These are phyloP conservation scores for Ophthalmolycus amberensis DNA, from an alignment of 2,113 vertebrate species.

Conservation along the genomic window DNA sequence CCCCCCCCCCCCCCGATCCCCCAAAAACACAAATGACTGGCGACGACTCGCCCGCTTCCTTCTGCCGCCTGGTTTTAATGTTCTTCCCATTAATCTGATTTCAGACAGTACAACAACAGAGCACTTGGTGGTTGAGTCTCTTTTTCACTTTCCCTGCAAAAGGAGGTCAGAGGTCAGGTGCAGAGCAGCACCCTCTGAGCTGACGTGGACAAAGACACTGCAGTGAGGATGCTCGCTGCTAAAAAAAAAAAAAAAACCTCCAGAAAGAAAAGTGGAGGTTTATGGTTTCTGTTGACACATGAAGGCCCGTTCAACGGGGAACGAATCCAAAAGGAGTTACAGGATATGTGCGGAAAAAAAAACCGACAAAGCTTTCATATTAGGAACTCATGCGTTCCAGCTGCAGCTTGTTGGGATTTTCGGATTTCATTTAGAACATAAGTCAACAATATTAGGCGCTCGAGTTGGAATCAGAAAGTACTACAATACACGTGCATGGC, in stretches of 20 bases:
- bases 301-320: background rate
- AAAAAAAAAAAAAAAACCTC: background rate
- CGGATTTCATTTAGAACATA: background rate
- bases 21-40: background rate
- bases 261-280: fast-evolving
- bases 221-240: no score
- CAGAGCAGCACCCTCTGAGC: background rate
- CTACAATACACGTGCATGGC: no score
- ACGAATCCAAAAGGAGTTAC: slow-evolving; percentile 1
- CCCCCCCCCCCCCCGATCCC: background rate
- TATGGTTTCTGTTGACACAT: background rate
- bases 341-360: background rate
- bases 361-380: slow-evolving; percentile 25
- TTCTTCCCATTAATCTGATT: background rate
- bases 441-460: background rate
- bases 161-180: slow-evolving; percentile 16
- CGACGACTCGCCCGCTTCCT: slow-evolving; percentile 9
- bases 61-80: slow-evolving; percentile 9
- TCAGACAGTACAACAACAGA: slow-evolving; percentile 1
- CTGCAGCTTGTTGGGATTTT: slow-evolving; percentile 11
- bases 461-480: background rate
- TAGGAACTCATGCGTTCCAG: slow-evolving; percentile 2
- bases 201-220: background rate
- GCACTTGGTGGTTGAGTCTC: background rate
- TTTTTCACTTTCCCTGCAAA: background rate